These are phyloP conservation scores for Thereva unica DNA, from an alignment of 2,888 invertebrate species.

Conservation along the genomic window DNA sequence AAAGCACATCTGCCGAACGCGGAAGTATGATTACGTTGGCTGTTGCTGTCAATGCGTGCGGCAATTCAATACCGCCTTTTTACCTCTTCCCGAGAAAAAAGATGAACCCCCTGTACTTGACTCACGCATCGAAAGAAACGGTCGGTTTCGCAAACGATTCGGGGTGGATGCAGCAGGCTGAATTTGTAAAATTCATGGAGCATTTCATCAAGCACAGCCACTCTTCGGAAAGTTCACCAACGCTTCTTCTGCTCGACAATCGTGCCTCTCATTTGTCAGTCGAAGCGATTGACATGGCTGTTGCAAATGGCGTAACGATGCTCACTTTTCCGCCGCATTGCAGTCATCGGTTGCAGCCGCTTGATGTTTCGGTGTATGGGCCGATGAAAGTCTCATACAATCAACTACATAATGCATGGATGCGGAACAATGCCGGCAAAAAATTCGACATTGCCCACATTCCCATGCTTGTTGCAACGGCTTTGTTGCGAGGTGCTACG, in stretches of 20 bases:
- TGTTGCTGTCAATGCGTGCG: constrained; percentile 1
- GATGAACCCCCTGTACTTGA: neutral
- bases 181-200: neutral
- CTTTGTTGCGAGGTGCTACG: neutral
- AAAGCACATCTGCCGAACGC: constrained; percentile 1
- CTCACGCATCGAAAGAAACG: neutral
- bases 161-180: neutral
- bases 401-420: neutral
- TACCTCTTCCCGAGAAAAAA: constrained; percentile 8
- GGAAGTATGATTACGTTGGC: constrained; percentile 1
- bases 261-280: constrained; percentile 44
- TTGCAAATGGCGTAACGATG: constrained; percentile 45
- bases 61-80: neutral
- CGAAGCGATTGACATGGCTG: constrained; percentile 45
- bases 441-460: neutral
- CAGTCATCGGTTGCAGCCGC: constrained; percentile 14
- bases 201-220: constrained; percentile 11
- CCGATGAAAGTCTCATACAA: neutral
- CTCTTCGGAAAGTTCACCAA: constrained; percentile 16
- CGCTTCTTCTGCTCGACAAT: constrained; percentile 42
- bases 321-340: constrained; percentile 10
- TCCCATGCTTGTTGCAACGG: neutral
- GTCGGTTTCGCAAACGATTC: neutral
- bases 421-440: neutral
- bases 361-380: neutral